Conservation (phyloP, 2,113 vertebrate genomes). For the Apodemus speciosus region DNA sequence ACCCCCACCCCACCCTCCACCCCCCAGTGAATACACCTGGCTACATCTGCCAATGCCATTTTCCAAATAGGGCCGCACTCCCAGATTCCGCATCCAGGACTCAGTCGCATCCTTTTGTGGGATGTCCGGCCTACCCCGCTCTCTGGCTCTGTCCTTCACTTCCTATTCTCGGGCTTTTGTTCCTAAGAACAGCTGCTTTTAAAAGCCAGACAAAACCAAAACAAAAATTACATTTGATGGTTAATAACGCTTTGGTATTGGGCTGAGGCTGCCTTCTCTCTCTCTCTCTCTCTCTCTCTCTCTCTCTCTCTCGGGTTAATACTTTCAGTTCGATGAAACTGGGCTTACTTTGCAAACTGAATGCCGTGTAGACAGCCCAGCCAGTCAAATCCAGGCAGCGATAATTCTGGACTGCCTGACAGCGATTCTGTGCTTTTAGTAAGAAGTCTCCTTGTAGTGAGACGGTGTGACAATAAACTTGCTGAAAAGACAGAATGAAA, state of each 20-base stretch:
- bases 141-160: not conserved
- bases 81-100: too few species aligned
- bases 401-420: not conserved
- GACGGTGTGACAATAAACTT: not conserved
- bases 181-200: not conserved
- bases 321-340: not conserved
- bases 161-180: not conserved
- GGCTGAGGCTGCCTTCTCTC: not conserved
- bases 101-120: accelerated
- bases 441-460: not conserved
- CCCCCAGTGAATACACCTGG: not conserved
- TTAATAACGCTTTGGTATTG: not conserved
- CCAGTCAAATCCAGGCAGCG: not conserved
- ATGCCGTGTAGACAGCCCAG: not conserved
- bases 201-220: not conserved
- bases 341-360: not conserved
- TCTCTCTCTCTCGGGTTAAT: not conserved
- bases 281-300: too few species aligned
- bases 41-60: not conserved
- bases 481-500: not conserved
- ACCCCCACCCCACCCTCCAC: too few species aligned
- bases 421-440: too few species aligned
- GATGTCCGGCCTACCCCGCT: accelerated
- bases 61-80: not conserved
- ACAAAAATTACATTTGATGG: not conserved